Evolutionary conservation across 1,140 invertebrate genomes (phyloP).

Genomic region (Drosophila subpulchrella): DNA sequence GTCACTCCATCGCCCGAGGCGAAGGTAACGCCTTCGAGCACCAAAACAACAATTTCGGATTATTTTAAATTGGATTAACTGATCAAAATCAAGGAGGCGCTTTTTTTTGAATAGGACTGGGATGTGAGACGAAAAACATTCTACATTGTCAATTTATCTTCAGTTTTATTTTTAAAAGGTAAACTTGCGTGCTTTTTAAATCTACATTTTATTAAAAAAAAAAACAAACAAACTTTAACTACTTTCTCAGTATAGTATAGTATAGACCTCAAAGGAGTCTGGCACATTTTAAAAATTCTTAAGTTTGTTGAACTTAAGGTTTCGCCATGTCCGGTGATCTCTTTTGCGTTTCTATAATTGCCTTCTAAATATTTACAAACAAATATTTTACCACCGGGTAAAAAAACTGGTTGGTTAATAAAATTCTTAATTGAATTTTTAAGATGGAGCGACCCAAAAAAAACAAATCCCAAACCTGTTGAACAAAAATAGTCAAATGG

Average conservation of each 20-base stretch:
- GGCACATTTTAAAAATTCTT: not conserved
- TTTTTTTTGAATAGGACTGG: not conserved
- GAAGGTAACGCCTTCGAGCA: constrained; percentile 33
- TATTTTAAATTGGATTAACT: constrained; percentile 1
- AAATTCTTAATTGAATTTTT: constrained; percentile 66
- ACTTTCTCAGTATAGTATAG: no score
- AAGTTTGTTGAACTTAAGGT: constrained; percentile 1
- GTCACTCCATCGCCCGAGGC: constrained; percentile 35
- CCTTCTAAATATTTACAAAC: constrained; percentile 55
- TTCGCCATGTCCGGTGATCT: constrained; percentile 11
- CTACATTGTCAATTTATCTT: no score
- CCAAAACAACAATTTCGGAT: constrained; percentile 13
- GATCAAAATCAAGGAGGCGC: not conserved
- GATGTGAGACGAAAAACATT: no score
- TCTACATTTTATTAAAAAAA: no score
- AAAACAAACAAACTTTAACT: no score
- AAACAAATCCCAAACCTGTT: constrained; percentile 43
- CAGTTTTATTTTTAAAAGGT: no score
- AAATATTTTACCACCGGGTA: constrained; percentile 27
- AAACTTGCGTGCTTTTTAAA: no score
- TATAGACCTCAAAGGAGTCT: not conserved
- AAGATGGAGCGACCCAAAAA: not conserved
- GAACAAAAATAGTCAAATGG: constrained; percentile 50
- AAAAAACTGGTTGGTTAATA: constrained; percentile 34
- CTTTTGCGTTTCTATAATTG: constrained; percentile 51